Conservation (phyloP, 2,113 vertebrate species). For the Plotosus lineatus region DNA sequence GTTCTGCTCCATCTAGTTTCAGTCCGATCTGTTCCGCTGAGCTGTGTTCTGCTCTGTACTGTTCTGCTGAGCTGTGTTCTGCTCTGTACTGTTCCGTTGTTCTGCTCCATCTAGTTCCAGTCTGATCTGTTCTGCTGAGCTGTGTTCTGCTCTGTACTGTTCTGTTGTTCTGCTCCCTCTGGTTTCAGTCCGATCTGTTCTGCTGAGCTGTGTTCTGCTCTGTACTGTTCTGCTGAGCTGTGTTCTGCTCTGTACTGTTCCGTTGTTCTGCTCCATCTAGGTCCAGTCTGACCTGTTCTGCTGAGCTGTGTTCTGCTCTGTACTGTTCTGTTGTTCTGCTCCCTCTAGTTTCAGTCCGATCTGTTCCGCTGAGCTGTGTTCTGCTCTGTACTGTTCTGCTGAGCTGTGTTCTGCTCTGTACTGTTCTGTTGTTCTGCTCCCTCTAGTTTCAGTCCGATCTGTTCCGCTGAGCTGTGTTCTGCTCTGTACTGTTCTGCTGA, state of each 20-base stretch:
- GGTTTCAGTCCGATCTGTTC: no score
- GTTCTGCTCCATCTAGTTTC: no score
- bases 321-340: neutral
- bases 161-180: no score
- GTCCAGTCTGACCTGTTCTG: neutral
- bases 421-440: neutral
- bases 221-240: neutral
- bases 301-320: neutral
- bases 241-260: neutral
- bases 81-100: neutral
- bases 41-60: neutral
- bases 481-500: neutral
- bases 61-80: neutral
- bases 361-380: neutral
- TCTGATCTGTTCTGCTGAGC: neutral
- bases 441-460: no score
- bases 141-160: neutral
- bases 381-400: neutral
- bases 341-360: no score
- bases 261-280: no score
- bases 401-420: neutral
- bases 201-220: neutral
- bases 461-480: neutral
- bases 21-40: no score
- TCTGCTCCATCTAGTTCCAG: no score